phyloP scores from a whole-genome alignment of 2,113 vertebrate genomes.

The Tetraodon nigroviridis region DNA sequence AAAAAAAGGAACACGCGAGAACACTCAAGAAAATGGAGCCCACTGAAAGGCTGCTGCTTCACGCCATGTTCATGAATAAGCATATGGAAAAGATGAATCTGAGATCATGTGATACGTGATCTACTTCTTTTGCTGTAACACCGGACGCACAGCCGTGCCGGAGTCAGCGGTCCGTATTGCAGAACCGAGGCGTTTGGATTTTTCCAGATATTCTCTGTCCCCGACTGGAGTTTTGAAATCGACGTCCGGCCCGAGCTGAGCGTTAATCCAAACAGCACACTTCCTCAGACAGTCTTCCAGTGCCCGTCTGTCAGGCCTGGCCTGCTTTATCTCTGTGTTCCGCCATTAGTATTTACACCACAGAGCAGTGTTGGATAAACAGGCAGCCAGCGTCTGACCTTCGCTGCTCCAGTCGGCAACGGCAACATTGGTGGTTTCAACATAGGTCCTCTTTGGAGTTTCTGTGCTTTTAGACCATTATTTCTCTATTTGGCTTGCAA shows the following conservation, averaged over 20 bases:
- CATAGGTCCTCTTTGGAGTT: neutral
- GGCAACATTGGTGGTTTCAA: neutral
- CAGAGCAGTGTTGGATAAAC: constrained; percentile 53
- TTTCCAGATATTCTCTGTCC: no score
- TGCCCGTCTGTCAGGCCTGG: constrained; percentile 2
- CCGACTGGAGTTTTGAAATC: neutral
- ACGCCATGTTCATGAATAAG: no score
- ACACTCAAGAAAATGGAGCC: no score
- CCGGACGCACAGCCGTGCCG: no score
- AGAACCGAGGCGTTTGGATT: no score
- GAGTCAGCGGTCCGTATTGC: no score
- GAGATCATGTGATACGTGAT: no score
- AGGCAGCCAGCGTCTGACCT: constrained; percentile 14
- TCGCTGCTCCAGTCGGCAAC: constrained; percentile 15
- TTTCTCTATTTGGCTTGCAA: neutral
- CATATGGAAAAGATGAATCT: no score
- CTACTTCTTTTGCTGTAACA: no score
- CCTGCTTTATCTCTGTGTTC: constrained; percentile 13
- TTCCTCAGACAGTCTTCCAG: neutral
- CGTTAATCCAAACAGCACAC: neutral
- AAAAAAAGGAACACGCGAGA: no score
- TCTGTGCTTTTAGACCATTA: neutral
- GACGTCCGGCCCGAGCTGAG: neutral
- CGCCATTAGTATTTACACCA: constrained; percentile 40
- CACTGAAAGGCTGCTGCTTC: no score